These are phyloP conservation scores for Crotalus tigris DNA, from an alignment of 2,113 vertebrate species.

Conservation along the genomic window DNA sequence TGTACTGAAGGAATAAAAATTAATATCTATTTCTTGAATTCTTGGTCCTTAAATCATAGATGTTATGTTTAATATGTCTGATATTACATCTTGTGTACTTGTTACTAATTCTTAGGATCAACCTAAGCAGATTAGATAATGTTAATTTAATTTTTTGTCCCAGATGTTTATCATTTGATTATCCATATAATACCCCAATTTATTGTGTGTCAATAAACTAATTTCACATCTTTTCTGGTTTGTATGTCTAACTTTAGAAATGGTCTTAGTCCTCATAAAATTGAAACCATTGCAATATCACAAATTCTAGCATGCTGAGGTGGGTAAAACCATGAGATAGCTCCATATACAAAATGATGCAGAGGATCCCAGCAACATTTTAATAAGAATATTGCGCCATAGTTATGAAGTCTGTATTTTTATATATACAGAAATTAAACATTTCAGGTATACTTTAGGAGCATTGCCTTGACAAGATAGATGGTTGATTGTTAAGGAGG, in stretches of 20 bases:
- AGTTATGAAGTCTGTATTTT: not conserved
- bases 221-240: not conserved
- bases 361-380: not conserved
- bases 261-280: not conserved
- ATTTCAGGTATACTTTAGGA: not conserved
- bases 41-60: not conserved
- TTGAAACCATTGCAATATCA: not conserved
- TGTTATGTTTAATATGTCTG: not conserved
- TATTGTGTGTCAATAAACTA: conserved; percentile 30
- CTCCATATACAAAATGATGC: not conserved
- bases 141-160: conserved; percentile 1
- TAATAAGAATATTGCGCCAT: not conserved
- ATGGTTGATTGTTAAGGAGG: not conserved
- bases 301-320: not conserved
- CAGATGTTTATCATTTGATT: not conserved
- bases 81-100: conserved; percentile 11
- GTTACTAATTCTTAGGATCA: not conserved
- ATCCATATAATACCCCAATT: not conserved
- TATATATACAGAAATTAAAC: not conserved
- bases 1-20: not conserved
- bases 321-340: not conserved
- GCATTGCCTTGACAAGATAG: not conserved
- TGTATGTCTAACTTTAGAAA: not conserved
- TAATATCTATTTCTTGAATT: not conserved
- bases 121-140: not conserved